Percentiles rank a stretch among this genome's conserved stretches.
Conservation (phyloP, 2,113 vertebrate species). For the Jaculus jaculus region DNA sequence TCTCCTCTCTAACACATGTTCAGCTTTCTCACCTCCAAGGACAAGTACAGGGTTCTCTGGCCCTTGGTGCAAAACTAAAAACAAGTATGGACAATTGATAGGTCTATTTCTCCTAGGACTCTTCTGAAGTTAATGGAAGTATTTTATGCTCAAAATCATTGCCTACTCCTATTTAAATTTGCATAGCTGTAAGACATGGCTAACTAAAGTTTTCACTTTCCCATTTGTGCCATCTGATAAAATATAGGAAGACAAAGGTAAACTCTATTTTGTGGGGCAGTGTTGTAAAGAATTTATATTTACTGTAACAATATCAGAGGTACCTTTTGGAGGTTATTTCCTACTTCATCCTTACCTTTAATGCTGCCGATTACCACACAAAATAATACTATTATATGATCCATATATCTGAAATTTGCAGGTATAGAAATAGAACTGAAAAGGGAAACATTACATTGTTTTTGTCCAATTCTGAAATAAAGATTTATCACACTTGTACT, state of each 20-base stretch:
- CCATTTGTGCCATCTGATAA: background rate
- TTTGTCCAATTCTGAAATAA: background rate
- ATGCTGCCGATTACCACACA: background rate
- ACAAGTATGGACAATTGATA: background rate
- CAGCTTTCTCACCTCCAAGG: constrained; percentile 10
- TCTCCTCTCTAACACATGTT: background rate
- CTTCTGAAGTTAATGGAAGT: background rate
- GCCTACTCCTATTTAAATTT: constrained; percentile 12
- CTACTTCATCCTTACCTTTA: background rate
- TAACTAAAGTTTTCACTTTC: background rate
- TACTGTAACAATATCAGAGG: background rate
- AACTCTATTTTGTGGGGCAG: background rate
- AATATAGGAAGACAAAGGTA: constrained; percentile 12
- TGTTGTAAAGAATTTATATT: background rate
- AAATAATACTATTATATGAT: background rate
- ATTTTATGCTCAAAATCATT: constrained; percentile 15
- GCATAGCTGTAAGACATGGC: background rate
- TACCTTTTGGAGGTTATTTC: background rate
- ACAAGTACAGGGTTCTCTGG: background rate
- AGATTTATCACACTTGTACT: background rate
- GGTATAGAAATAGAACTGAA: background rate
- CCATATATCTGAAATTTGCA: background rate
- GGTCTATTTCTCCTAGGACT: background rate
- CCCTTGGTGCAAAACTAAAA: background rate
- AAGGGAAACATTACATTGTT: background rate